Conservation (phyloP, 2,888 invertebrate species). For the Diachrysia chrysitis region DNA sequence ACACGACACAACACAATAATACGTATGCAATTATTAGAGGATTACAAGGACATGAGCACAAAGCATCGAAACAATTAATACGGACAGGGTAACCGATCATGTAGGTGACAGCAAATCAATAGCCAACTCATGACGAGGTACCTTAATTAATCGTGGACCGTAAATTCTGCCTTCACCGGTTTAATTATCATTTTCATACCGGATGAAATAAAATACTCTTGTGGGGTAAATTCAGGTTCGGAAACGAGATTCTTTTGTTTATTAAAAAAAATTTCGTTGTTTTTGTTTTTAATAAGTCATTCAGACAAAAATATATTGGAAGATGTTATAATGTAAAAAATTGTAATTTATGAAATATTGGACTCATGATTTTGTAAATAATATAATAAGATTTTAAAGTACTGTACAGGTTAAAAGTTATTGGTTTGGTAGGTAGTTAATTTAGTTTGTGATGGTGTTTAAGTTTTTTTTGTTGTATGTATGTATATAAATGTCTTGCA, state of each 20-base stretch:
- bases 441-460: no score
- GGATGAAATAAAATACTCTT: constrained; percentile 11
- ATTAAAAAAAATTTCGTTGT: no score
- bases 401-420: no score
- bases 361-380: no score
- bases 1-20: constrained; percentile 21
- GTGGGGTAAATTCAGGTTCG: neutral
- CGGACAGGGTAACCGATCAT: constrained; percentile 56
- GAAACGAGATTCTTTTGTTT: neutral
- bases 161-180: constrained; percentile 41
- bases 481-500: no score
- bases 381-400: no score
- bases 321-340: no score
- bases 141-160: constrained; percentile 48
- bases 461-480: no score
- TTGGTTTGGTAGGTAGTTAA: no score
- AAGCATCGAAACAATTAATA: constrained; percentile 62
- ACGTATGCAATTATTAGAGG: constrained; percentile 56
- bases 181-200: constrained; percentile 35
- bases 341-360: no score
- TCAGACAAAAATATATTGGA: neutral
- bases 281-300: neutral
- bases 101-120: constrained; percentile 65
- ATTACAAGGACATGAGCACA: constrained; percentile 49
- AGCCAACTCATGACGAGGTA: constrained; percentile 45